Conservation (phyloP, 2,888 invertebrate genomes). For the Pristionchus fissidentatus region DNA sequence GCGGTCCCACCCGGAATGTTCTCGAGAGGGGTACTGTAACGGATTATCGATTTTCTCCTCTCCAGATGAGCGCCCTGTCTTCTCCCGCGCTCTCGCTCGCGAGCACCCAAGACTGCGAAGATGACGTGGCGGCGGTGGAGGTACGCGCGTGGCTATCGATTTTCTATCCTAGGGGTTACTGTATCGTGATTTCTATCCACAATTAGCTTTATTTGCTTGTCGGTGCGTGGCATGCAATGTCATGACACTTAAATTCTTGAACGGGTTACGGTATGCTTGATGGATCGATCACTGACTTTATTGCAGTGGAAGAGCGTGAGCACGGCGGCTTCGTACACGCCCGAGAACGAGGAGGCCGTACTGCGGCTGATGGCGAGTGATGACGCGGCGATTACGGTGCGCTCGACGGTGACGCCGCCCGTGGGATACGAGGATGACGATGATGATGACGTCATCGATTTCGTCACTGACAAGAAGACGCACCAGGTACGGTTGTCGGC, state of each 20-base stretch:
- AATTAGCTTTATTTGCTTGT: too few species aligned
- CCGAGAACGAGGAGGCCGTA: neutral
- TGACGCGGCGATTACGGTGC: neutral
- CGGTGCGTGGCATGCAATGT: too few species aligned
- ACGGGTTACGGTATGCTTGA: too few species aligned
- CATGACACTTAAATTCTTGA: too few species aligned
- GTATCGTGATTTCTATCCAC: too few species aligned
- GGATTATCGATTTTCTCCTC: neutral
- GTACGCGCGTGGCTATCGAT: neutral
- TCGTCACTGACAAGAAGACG: too few species aligned
- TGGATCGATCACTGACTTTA: constrained; percentile 14
- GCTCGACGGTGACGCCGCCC: too few species aligned
- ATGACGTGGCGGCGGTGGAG: constrained; percentile 35
- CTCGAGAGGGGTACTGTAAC: neutral
- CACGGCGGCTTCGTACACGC: constrained; percentile 18
- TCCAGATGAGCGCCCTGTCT: constrained; percentile 39
- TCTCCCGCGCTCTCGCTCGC: constrained; percentile 14
- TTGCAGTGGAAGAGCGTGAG: constrained; percentile 28
- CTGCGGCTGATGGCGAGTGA: too few species aligned
- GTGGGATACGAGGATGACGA: constrained; percentile 36
- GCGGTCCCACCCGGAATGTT: neutral
- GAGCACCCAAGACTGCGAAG: constrained; percentile 45
- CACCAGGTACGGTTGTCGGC: too few species aligned
- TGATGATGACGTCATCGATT: too few species aligned
- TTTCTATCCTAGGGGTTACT: neutral